phyloP scores from a whole-genome alignment of 2,888 invertebrate species.

The Acleris sparsana region DNA sequence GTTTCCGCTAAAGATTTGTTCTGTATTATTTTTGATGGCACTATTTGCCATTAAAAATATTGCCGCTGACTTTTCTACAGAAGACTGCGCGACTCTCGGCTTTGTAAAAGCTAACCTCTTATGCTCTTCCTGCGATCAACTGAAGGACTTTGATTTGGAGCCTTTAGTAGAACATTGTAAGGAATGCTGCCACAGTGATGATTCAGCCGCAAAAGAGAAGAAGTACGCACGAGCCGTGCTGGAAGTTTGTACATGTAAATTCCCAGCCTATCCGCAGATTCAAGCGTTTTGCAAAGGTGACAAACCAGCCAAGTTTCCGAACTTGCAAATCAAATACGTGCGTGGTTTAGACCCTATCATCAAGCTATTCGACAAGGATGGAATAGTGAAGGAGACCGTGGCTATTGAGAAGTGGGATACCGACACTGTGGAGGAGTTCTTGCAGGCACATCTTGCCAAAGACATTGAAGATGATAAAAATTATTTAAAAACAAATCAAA shows the following conservation, averaged over 20 bases:
- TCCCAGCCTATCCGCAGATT: constrained; percentile 98
- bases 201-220: constrained; percentile 85
- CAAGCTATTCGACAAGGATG: constrained; percentile 92
- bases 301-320: constrained; percentile 93
- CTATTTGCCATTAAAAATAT: constrained; percentile 42
- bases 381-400: constrained; percentile 92
- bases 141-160: constrained; percentile 89
- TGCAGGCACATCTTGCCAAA: constrained; percentile 92
- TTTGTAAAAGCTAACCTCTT: constrained; percentile 93
- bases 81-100: constrained; percentile 93
- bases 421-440: constrained; percentile 98
- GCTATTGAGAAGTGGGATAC: constrained; percentile 99
- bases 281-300: constrained; percentile 99
- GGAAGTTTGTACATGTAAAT: constrained; percentile 99
- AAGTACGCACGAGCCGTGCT: constrained; percentile 95
- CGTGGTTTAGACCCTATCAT: constrained; percentile 97
- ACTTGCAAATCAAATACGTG: constrained; percentile 95
- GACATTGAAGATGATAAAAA: constrained; percentile 81
- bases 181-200: constrained; percentile 92
- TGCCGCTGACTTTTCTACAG: constrained; percentile 86
- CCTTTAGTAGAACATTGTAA: constrained; percentile 88
- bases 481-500: constrained; percentile 85
- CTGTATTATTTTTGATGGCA: constrained; percentile 39
- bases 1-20: constrained; percentile 28
- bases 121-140: constrained; percentile 94